Evolutionary conservation across 2,797 vertebrate species (phyloP).

Genomic region (Labroides dimidiatus): DNA sequence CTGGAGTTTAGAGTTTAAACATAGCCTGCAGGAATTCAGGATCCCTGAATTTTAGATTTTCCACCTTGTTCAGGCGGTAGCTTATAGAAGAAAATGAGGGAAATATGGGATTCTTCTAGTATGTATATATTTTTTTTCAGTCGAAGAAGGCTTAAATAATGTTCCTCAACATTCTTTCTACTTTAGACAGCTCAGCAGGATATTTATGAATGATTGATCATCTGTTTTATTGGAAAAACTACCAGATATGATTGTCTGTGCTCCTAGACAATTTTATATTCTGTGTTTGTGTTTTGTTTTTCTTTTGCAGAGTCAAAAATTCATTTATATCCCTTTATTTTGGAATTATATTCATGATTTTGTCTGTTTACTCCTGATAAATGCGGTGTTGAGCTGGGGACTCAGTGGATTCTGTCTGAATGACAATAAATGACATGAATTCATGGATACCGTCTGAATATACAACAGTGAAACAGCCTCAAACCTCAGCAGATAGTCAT

Average conservation of each 20-base stretch:
- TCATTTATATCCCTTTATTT: neutral
- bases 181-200: neutral
- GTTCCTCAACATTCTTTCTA: neutral
- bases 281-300: neutral
- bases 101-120: neutral
- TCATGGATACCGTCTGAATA: neutral
- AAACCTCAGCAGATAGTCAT: neutral
- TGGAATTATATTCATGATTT: neutral
- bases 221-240: neutral
- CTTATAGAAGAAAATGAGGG: slow-evolving; percentile 7
- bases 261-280: neutral
- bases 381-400: neutral
- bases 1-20: slow-evolving; percentile 32
- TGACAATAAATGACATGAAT: neutral
- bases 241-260: neutral
- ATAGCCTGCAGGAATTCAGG: slow-evolving; percentile 39
- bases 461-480: neutral
- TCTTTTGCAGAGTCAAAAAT: neutral
- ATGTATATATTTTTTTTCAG: slow-evolving; percentile 16
- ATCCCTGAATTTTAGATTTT: slow-evolving; percentile 9
- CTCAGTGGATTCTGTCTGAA: neutral
- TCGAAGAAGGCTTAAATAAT: slow-evolving; percentile 14
- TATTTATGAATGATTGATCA: slow-evolving; percentile 18
- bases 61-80: slow-evolving; percentile 22
- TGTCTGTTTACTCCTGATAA: neutral